These are phyloP conservation scores for Nycticebus coucang DNA, from an alignment of 2,113 vertebrate species.

Conservation along the genomic window DNA sequence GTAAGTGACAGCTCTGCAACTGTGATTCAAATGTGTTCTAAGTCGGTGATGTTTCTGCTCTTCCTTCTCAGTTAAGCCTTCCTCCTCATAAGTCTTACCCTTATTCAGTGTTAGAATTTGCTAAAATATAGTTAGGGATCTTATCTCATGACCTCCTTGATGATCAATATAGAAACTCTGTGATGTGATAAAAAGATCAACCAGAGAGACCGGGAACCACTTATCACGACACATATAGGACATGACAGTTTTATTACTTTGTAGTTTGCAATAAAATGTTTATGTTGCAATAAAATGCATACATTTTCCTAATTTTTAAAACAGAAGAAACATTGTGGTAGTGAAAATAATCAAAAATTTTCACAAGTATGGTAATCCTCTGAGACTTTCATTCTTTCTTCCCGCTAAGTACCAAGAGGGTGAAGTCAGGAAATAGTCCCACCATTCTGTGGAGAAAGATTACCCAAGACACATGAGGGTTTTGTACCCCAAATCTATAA, in stretches of 20 bases:
- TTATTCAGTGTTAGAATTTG: neutral
- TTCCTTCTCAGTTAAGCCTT: neutral
- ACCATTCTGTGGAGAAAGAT: neutral
- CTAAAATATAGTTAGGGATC: neutral
- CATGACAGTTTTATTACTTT: neutral
- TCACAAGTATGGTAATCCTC: neutral
- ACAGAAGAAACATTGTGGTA: neutral
- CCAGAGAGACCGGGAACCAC: neutral
- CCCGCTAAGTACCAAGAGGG: neutral
- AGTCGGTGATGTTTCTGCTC: neutral
- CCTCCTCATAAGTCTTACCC: neutral
- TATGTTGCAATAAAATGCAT: neutral
- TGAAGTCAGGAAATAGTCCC: neutral
- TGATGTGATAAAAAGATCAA: neutral
- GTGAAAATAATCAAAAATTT: neutral
- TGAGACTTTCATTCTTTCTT: neutral
- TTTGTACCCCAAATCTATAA: neutral
- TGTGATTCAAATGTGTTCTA: neutral
- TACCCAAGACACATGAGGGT: neutral
- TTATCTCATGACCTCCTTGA: neutral
- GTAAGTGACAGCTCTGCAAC: neutral
- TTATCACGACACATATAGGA: neutral
- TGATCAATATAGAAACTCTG: neutral
- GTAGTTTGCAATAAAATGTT: neutral
- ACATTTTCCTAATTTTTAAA: conserved; percentile 22